phyloP scores from a whole-genome alignment of 1,140 invertebrate genomes.

The Sitobion miscanthi region DNA sequence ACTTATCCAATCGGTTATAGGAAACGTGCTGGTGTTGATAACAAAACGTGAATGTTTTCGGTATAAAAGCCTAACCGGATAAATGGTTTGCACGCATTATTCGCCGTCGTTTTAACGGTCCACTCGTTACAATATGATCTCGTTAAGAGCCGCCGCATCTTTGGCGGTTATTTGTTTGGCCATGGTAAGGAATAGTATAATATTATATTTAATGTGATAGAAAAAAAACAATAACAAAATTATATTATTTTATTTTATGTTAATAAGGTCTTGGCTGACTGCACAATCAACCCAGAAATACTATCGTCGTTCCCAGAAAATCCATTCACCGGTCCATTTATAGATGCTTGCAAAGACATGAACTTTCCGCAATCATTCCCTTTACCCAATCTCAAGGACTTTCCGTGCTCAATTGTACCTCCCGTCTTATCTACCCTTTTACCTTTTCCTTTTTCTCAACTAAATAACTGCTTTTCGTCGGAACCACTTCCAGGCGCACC shows the following conservation, averaged over 20 bases:
- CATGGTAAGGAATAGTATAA: not conserved
- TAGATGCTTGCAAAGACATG: not conserved
- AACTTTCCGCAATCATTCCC: not conserved
- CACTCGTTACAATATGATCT: not conserved
- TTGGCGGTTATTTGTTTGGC: not conserved
- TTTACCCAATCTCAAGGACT: not conserved
- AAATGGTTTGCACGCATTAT: not conserved
- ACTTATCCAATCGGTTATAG: not conserved
- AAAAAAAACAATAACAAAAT: not conserved
- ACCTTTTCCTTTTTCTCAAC: not conserved
- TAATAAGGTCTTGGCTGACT: not conserved
- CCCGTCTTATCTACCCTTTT: not conserved
- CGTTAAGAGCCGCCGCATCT: not conserved
- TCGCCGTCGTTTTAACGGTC: not conserved
- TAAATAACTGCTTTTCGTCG: not conserved
- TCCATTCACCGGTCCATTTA: not conserved
- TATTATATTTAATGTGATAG: not conserved
- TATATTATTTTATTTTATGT: not conserved
- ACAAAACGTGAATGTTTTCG: not conserved
- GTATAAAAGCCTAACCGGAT: not conserved
- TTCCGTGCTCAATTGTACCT: not conserved
- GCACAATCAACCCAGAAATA: not conserved
- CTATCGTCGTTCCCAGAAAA: not conserved
- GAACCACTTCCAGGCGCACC: not conserved
- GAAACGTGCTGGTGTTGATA: not conserved